phyloP scores from a whole-genome alignment of 2,113 vertebrate species.

The Noturus placidus region DNA sequence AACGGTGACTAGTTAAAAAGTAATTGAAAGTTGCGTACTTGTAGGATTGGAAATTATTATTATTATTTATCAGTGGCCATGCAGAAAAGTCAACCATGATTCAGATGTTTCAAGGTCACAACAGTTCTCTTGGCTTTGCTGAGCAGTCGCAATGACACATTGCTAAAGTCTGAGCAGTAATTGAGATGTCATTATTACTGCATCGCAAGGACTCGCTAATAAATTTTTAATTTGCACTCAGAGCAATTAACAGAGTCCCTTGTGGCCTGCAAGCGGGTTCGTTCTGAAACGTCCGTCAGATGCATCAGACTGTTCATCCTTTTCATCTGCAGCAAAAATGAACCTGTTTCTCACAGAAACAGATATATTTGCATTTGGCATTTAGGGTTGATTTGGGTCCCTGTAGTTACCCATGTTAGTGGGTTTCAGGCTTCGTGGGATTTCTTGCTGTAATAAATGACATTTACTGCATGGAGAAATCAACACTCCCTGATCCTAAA shows the following conservation, averaged over 20 bases:
- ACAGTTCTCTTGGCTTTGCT: neutral
- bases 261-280: conserved; percentile 36
- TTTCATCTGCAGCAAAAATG: neutral
- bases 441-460: conserved; percentile 46
- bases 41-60: neutral
- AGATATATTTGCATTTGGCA: conserved; percentile 54
- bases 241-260: conserved; percentile 49
- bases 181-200: conserved; percentile 31
- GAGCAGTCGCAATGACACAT: neutral
- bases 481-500: conserved; percentile 24
- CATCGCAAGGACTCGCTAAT: conserved; percentile 17
- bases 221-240: conserved; percentile 45
- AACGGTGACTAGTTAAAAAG: neutral
- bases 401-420: conserved; percentile 33
- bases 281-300: conserved; percentile 33
- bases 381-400: conserved; percentile 49
- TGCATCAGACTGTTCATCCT: conserved; percentile 19
- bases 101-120: conserved; percentile 17
- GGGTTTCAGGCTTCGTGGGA: conserved; percentile 32
- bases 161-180: conserved; percentile 26
- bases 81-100: neutral
- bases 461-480: conserved; percentile 39
- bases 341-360: conserved; percentile 4
- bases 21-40: neutral
- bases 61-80: neutral